phyloP scores from a whole-genome alignment of 2,888 invertebrate genomes.

The Hypomecis atomaria region DNA sequence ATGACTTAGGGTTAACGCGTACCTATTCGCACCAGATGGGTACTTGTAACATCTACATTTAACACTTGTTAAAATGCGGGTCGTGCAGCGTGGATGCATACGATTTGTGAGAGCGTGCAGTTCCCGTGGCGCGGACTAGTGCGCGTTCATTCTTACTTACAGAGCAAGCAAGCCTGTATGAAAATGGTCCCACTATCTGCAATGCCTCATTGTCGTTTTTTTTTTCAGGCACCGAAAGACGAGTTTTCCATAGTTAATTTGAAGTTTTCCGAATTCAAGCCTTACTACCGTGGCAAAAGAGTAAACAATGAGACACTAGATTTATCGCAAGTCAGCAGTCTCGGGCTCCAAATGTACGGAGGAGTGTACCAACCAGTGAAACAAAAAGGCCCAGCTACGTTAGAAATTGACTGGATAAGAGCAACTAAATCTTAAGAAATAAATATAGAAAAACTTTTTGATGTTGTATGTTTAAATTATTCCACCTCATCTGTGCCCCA shows the following conservation, averaged over 20 bases:
- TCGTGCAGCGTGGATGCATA: too few relatives aligned
- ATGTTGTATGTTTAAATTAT: neutral
- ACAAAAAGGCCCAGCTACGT: conserved; percentile 86
- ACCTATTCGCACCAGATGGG: too few relatives aligned
- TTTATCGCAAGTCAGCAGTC: conserved; percentile 82
- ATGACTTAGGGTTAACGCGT: too few relatives aligned
- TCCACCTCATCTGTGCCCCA: neutral
- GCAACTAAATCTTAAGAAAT: conserved; percentile 58
- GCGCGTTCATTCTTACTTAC: too few relatives aligned
- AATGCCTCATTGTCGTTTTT: conserved; percentile 36
- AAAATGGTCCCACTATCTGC: too few relatives aligned
- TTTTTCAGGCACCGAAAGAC: conserved; percentile 79
- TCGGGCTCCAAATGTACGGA: conserved; percentile 87
- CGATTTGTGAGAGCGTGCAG: too few relatives aligned
- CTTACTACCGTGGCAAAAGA: conserved; percentile 85
- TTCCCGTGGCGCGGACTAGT: too few relatives aligned
- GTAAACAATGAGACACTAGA: conserved; percentile 85
- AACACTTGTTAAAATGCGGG: too few relatives aligned
- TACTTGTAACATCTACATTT: too few relatives aligned
- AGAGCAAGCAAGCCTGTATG: too few relatives aligned
- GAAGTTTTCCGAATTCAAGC: conserved; percentile 84
- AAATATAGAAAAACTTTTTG: neutral
- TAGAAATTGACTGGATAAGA: conserved; percentile 86
- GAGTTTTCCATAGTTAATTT: conserved; percentile 81
- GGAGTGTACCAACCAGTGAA: conserved; percentile 87